phyloP scores from a whole-genome alignment of 2,888 invertebrate species.

The Parascotia fuliginaria region DNA sequence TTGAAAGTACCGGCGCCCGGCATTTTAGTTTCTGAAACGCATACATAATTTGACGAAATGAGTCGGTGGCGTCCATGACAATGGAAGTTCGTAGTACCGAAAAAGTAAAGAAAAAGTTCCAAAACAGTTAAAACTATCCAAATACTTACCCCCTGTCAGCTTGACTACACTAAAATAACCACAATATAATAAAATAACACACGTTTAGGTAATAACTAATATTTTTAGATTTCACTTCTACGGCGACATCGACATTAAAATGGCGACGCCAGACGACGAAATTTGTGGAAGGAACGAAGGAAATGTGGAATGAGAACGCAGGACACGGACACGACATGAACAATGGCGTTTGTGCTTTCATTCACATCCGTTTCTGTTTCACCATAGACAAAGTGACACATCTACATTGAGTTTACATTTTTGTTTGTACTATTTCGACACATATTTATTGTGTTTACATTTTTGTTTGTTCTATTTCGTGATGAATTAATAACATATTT shows the following conservation, averaged over 20 bases:
- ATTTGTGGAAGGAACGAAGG: not conserved
- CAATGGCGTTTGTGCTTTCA: not conserved
- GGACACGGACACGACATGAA: slow-evolving; percentile 3
- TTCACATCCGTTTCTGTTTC: slow-evolving; percentile 14
- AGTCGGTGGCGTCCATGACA: slow-evolving; percentile 78
- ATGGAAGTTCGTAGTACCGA: slow-evolving; percentile 61
- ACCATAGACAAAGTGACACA: slow-evolving; percentile 6
- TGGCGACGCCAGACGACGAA: slow-evolving; percentile 28
- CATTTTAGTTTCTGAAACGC: slow-evolving; percentile 88
- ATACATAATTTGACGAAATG: slow-evolving; percentile 83
- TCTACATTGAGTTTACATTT: no score
- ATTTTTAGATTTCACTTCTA: slow-evolving; percentile 7
- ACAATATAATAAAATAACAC: slow-evolving; percentile 34
- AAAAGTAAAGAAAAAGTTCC: slow-evolving; percentile 17
- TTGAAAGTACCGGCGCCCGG: slow-evolving; percentile 98
- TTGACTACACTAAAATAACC: slow-evolving; percentile 35
- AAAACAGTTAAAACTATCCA: slow-evolving; percentile 15
- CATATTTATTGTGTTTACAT: no score
- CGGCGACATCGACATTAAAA: slow-evolving; percentile 23
- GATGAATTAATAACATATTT: no score
- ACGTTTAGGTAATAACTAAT: slow-evolving; percentile 2
- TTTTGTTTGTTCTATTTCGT: no score
- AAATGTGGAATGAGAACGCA: slow-evolving; percentile 4
- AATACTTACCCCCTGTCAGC: slow-evolving; percentile 57
- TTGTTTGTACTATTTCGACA: no score